Percentiles rank a stretch among this genome's conserved stretches.
Conservation (phyloP, 2,797 vertebrate species). For the Moxostoma hubbsi region DNA sequence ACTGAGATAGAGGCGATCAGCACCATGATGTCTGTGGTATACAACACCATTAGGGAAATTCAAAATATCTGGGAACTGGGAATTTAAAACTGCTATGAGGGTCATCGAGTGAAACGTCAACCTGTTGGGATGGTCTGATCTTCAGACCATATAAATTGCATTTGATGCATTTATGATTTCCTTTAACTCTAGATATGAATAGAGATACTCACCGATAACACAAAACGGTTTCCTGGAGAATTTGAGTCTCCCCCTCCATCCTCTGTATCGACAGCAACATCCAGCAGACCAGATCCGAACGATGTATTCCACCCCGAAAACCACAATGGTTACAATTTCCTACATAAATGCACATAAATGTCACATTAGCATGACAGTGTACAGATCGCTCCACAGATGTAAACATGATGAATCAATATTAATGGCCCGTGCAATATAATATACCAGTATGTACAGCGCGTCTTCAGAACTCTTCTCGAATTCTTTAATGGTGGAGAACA, state of each 20-base stretch:
- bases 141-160: too few relatives aligned
- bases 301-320: conserved; percentile 96
- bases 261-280: conserved; percentile 96
- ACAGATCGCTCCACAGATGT: background rate
- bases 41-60: conserved; percentile 6
- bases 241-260: conserved; percentile 93
- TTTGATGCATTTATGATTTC: too few relatives aligned
- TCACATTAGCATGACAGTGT: background rate
- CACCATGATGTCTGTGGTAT: conserved; percentile 91
- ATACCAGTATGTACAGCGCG: conserved; percentile 94
- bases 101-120: too few relatives aligned
- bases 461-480: conserved; percentile 97
- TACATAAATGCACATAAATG: conserved; percentile 60
- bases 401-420: background rate
- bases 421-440: background rate
- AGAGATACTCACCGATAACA: conserved; percentile 85
- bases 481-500: conserved; percentile 96
- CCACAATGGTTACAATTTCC: conserved; percentile 98
- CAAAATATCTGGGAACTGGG: conserved; percentile 5
- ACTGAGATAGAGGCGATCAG: conserved; percentile 94
- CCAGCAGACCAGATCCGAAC: conserved; percentile 97
- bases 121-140: too few relatives aligned
- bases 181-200: background rate
- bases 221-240: conserved; percentile 97
- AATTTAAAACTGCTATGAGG: background rate